Base-by-base conservation (phyloP, 1,140 invertebrate species). In the Drosophila chauvacae region DNA sequence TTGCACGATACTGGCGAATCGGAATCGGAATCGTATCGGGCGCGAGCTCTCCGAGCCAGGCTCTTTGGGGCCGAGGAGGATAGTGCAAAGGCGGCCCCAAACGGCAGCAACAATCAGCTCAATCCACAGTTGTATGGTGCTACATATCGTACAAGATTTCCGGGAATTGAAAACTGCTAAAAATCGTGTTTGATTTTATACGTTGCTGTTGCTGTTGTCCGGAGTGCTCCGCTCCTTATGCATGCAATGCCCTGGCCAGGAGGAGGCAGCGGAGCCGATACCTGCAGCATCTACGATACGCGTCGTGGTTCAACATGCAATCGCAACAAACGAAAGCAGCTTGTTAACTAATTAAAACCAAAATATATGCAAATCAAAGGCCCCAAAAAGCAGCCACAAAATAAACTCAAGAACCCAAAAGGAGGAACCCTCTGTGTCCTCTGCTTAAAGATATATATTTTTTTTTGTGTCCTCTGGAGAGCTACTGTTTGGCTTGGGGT, bases 271-370 rank as follows among this genome's bases (percentile, higher is more conserved):
- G 20, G 53, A 11, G 42, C 10, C 42, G 71, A 65, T 55, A 37
- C 66, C 80, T 73, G 79, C 63, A 74, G 83, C 83, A 88, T 85
- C 85, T 90, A 88, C 84, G 84, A 91, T 90, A 86, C 80, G 90
- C 84, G 90, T 88, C 84, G 77, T 80, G 84, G 71, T 86, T 80
- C 80, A 91, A 91, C 90, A 91, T 91, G 90, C 90, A 91, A 91
- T 91, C 81, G 81, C 68, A 91, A 90, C 81, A 91, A 91, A 90
- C 90, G 81, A 91, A 91, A 91, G 90, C 90, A 91, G 90, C 90
- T 91, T 91, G 90, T 91, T 91, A 91, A 91, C 90, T 91, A 91
- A 91, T 91, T 91, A 91, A 91, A 91, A 91, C 80, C 90, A 74
- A 91, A 91, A 91, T 91, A 90, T 91, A 91, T 91, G 90, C 90